A percentile compares a stretch with the other conserved stretches of the same genome.
Conservation (phyloP, 1,140 invertebrate genomes). For the Drosophila rufa region DNA sequence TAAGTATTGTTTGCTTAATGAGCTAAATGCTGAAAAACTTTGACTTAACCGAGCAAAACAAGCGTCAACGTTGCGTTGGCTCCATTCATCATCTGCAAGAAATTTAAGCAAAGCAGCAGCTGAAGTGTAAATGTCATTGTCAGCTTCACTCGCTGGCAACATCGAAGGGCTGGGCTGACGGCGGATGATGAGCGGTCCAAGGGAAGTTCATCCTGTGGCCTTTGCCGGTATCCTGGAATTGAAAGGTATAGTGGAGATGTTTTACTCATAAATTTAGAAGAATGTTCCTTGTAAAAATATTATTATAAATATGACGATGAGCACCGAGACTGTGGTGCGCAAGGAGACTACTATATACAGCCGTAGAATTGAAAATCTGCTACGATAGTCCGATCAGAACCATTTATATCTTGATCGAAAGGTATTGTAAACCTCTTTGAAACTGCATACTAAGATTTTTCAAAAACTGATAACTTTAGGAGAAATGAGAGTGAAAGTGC, state of each 20-base stretch:
- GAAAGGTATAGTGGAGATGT: not conserved
- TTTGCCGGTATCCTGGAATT: slow-evolving; percentile 16
- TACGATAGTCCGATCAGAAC: too few species aligned
- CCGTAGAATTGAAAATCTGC: too few species aligned
- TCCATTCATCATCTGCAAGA: slow-evolving; percentile 71
- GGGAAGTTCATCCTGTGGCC: slow-evolving; percentile 9
- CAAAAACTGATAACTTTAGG: too few species aligned
- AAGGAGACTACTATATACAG: too few species aligned
- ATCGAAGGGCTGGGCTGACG: slow-evolving; percentile 3
- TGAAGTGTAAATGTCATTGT: slow-evolving; percentile 81
- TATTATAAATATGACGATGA: too few species aligned
- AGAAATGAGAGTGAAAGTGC: too few species aligned
- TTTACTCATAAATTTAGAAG: too few species aligned
- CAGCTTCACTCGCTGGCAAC: slow-evolving; percentile 29
- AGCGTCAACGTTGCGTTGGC: slow-evolving; percentile 29
- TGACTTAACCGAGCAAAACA: slow-evolving; percentile 41
- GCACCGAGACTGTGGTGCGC: too few species aligned
- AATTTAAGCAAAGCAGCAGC: slow-evolving; percentile 68
- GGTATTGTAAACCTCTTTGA: too few species aligned
- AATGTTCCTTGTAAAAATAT: too few species aligned
- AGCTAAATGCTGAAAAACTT: slow-evolving; percentile 47
- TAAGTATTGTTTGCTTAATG: slow-evolving; percentile 47
- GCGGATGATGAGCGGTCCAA: not conserved
- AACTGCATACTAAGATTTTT: too few species aligned
- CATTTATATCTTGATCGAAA: too few species aligned